A percentile compares a stretch with the other conserved stretches of the same genome.
These are phyloP conservation scores for Zootermopsis nevadensis DNA, from an alignment of 2,888 invertebrate species.

Conservation along the genomic window DNA sequence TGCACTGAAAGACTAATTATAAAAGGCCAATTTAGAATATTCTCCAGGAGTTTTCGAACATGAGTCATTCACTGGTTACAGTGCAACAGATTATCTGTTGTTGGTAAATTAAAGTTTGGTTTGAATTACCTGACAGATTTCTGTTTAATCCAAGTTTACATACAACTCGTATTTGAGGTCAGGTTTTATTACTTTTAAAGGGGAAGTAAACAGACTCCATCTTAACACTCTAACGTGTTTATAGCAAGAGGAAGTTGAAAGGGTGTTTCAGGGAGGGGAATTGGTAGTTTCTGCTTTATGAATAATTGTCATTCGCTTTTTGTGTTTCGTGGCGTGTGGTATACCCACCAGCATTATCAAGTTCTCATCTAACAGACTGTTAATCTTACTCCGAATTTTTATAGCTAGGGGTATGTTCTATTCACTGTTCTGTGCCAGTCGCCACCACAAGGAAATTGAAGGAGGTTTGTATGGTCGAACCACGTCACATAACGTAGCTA, in stretches of 20 bases:
- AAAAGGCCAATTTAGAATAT: too few relatives aligned
- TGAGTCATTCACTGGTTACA: too few relatives aligned
- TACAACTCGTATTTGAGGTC: not conserved
- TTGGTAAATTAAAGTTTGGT: not conserved
- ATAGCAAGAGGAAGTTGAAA: not conserved
- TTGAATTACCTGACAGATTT: not conserved
- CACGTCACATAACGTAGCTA: not conserved
- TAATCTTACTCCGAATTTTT: conserved; percentile 33
- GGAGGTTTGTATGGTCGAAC: conserved; percentile 2
- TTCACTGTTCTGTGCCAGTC: conserved; percentile 18
- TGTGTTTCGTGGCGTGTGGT: conserved; percentile 13
- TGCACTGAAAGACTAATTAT: too few relatives aligned
- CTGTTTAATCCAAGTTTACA: not conserved
- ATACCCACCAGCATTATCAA: conserved; percentile 22
- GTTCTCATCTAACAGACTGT: conserved; percentile 9
- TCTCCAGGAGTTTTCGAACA: too few relatives aligned
- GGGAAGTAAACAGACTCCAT: not conserved
- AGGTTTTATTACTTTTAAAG: not conserved
- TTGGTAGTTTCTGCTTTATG: not conserved
- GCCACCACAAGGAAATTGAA: conserved; percentile 30
- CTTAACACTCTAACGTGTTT: not conserved
- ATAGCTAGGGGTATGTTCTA: conserved; percentile 23
- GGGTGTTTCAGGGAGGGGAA: not conserved
- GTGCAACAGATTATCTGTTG: not conserved
- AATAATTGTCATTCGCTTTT: conserved; percentile 30